Evolutionary conservation across 2,888 invertebrate species (phyloP).

Genomic region (Strigamia crassipes): DNA sequence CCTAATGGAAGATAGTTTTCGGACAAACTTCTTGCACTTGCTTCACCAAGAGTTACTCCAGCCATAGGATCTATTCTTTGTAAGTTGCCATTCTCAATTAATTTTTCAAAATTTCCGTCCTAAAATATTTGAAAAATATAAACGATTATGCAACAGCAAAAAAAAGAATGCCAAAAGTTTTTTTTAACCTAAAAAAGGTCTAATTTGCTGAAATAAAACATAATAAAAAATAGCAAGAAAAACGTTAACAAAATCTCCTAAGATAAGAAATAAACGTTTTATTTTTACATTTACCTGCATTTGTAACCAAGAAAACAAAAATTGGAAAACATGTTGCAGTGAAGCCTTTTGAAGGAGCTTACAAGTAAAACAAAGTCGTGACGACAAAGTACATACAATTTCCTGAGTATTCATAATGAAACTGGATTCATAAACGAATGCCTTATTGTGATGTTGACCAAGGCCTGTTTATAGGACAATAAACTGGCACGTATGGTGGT

Average conservation of each 20-base stretch:
- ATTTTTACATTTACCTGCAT: background rate
- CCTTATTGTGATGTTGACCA: conserved; percentile 31
- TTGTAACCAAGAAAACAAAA: background rate
- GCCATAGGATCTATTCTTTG: conserved; percentile 21
- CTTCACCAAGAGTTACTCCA: conserved; percentile 38
- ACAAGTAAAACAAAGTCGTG: background rate
- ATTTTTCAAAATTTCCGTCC: conserved; percentile 15
- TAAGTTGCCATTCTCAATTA: conserved; percentile 24
- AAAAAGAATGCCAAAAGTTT: too few relatives aligned
- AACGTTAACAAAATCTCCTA: too few relatives aligned
- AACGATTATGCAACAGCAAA: background rate
- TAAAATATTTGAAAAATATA: background rate
- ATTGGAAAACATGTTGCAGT: background rate
- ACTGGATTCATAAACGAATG: conserved; percentile 24
- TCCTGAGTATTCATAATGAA: conserved; percentile 33
- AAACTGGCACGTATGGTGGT: conserved; percentile 23
- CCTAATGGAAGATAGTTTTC: background rate
- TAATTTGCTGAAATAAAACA: too few relatives aligned
- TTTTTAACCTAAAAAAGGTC: too few relatives aligned
- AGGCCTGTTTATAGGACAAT: conserved; percentile 42
- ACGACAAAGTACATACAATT: conserved; percentile 7
- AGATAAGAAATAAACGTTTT: too few relatives aligned
- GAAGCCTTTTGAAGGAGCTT: background rate
- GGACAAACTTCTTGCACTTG: conserved; percentile 6
- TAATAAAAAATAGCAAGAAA: background rate